Percentiles rank a stretch among this genome's conserved stretches.
These are phyloP conservation scores for Myotis pilosus DNA, from an alignment of 2,797 vertebrate genomes.

Conservation along the genomic window DNA sequence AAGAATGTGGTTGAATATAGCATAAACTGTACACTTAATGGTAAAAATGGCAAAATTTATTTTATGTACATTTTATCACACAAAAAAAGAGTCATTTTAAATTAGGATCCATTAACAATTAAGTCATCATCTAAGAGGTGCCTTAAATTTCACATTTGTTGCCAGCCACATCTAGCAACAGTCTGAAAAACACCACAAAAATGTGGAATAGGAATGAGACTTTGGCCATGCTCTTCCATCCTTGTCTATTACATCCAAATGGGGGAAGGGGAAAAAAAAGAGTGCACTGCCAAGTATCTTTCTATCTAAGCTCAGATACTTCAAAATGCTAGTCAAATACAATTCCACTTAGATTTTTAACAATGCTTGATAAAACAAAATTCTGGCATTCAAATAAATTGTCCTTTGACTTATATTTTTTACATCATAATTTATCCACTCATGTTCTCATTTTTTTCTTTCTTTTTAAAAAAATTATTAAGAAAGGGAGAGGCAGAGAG, in stretches of 20 bases:
- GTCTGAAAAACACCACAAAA: background rate
- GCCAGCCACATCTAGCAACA: background rate
- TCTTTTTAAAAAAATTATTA: background rate
- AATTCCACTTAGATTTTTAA: background rate
- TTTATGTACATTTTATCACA: background rate
- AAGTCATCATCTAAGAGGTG: background rate
- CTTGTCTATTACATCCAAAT: background rate
- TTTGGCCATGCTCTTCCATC: background rate
- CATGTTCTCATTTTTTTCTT: background rate
- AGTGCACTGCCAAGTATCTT: background rate
- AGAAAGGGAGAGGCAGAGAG: no score
- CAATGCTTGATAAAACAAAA: conserved; percentile 8
- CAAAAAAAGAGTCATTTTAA: background rate
- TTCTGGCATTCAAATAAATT: background rate
- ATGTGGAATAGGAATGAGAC: background rate
- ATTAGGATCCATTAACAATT: background rate
- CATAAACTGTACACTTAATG: background rate
- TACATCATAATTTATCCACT: background rate
- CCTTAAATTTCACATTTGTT: conserved; percentile 21
- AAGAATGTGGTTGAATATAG: background rate
- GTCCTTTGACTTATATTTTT: background rate
- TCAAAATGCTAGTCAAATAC: background rate
- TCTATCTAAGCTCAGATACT: background rate
- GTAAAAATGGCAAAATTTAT: background rate
- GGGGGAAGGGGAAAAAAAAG: background rate